Evolutionary conservation across 2,888 invertebrate genomes (phyloP).

Genomic region (Andrena trimmerana): DNA sequence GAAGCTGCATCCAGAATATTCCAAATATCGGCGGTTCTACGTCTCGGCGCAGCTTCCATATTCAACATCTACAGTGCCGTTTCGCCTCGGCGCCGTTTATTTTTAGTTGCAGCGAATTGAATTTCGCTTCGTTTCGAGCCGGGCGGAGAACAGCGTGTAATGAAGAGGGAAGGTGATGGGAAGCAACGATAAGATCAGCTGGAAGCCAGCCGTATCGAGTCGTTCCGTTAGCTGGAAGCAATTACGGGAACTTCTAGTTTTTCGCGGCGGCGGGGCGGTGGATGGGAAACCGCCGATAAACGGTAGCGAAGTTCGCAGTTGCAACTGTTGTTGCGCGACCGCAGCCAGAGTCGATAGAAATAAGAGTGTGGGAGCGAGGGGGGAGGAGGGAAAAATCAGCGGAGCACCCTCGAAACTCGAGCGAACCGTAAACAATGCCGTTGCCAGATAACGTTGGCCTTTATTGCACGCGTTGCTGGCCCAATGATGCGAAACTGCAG

Average conservation of each 20-base stretch:
- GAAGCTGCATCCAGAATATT: too few species aligned
- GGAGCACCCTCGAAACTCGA: constrained; percentile 66
- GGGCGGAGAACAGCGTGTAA: neutral
- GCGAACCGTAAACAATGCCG: constrained; percentile 70
- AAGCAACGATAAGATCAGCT: constrained; percentile 34
- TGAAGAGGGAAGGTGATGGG: neutral
- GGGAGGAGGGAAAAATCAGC: constrained; percentile 21
- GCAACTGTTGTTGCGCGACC: constrained; percentile 22
- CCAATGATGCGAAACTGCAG: constrained; percentile 66
- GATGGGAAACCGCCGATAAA: constrained; percentile 17
- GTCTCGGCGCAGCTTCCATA: neutral
- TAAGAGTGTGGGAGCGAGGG: neutral
- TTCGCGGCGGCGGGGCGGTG: neutral
- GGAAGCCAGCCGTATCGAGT: constrained; percentile 2
- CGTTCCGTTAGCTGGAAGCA: constrained; percentile 23
- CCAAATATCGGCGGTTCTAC: too few species aligned
- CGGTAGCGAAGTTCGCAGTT: constrained; percentile 34
- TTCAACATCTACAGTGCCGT: neutral
- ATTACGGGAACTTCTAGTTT: constrained; percentile 48
- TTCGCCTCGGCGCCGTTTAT: neutral
- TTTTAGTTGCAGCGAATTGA: neutral
- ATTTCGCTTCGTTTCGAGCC: neutral
- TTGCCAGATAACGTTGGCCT: constrained; percentile 63
- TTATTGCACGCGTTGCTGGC: constrained; percentile 69
- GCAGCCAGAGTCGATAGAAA: neutral